Evolutionary conservation across 2,888 invertebrate genomes (phyloP).

Genomic region (Xestia c-nigrum): DNA sequence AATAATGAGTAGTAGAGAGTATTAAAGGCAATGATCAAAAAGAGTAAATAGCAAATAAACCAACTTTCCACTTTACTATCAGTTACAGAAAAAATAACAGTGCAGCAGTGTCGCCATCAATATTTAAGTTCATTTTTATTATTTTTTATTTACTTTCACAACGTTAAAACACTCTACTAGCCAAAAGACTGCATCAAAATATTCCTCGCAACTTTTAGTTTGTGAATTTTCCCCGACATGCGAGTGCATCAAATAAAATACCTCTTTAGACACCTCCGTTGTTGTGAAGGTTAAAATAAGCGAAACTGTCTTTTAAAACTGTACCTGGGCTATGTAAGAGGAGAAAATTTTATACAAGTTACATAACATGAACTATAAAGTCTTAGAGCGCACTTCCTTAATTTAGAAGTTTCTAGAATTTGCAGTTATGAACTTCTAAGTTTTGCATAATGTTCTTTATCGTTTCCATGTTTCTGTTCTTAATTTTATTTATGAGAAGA

Average conservation of each 20-base stretch:
- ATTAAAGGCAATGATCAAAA: too few relatives aligned
- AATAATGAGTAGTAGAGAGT: neutral
- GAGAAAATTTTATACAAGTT: conserved; percentile 44
- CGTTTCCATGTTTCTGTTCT: conserved; percentile 22
- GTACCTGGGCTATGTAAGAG: conserved; percentile 8
- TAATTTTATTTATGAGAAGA: conserved; percentile 30
- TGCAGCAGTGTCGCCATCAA: neutral
- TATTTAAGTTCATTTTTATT: neutral
- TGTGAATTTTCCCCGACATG: conserved; percentile 1
- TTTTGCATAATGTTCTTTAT: conserved; percentile 40
- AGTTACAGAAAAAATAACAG: neutral
- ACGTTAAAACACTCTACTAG: neutral
- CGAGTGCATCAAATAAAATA: conserved; percentile 37
- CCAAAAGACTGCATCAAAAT: conserved; percentile 2
- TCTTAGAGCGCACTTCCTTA: conserved; percentile 44
- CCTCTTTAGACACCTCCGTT: conserved; percentile 10
- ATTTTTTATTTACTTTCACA: neutral
- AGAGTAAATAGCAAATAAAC: neutral
- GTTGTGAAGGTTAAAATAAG: conserved; percentile 27
- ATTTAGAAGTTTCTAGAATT: conserved; percentile 57
- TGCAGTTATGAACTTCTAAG: conserved; percentile 46
- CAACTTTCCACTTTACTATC: neutral
- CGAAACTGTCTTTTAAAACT: conserved; percentile 41
- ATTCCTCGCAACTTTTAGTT: neutral
- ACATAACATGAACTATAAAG: conserved; percentile 35